Evolutionary conservation across 2,797 vertebrate genomes (phyloP), one percentile per base, ranked within the genome.

Genomic region (Otolemur crassicaudatus): DNA sequence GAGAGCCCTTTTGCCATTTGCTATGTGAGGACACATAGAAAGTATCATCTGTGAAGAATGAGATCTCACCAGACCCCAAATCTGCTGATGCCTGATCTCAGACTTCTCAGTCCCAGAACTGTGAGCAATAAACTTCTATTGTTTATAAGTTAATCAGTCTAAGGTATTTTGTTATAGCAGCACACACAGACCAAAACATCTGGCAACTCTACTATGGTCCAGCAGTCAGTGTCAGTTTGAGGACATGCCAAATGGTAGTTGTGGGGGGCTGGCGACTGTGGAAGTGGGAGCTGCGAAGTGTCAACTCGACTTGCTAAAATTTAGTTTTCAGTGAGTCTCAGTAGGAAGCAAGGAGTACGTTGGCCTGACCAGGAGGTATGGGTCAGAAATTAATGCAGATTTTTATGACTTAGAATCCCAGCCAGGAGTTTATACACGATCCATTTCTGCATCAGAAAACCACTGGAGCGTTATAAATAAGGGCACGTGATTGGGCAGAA

Each of bases 401-500:
- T 65, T 75, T n/a, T 75, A 29, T 53, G 63, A 85, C 90, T 77
- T 87, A 49, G 67, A 75, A 37, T 67, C 70, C 22, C 31, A 91
- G 73, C 29, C 75, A 27, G 65, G 58, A 93, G 73, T 75, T 73
- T 63, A 76, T 46, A 43, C 46, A 43, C 0, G 7, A 73, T 82
- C 85, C 60, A 67, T 72, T 80, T 96, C 73, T 69, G 87, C 29
- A 34, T 60, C 37, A 90, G 88, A 76, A 87, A 81, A 72, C 81
- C 84, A 43, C 73, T 65, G 61, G 85, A 70, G 79, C 53, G 14
- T 86, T 91, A 53, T 43, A 73, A 92, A 65, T 43, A 90, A 77
- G 85, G 79, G 14, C 49, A 6, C 27, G 40, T 69, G 97, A 58
- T 82, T 94, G 87, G 96, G 97, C 79, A 97, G 96, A 97, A 96